Conservation (phyloP, 2,797 vertebrate species). For the Falco cherrug region DNA sequence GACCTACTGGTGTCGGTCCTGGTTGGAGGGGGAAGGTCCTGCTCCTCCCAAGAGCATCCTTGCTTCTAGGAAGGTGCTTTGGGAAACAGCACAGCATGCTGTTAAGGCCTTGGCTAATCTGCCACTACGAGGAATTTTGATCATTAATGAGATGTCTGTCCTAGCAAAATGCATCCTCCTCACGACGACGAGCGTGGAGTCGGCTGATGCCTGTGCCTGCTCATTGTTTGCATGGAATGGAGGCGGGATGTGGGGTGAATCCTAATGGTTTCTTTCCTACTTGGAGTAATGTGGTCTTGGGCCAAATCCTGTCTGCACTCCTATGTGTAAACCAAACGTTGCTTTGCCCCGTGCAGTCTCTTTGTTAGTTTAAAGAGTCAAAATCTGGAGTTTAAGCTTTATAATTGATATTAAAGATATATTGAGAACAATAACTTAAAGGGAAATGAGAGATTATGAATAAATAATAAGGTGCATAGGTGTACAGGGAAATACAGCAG, state of each 20-base stretch:
- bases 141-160: neutral
- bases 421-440: conserved; percentile 20
- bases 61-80: neutral
- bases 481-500: conserved; percentile 38
- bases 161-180: neutral
- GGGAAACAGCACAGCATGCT: fast-evolving
- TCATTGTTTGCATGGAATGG: neutral
- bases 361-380: neutral
- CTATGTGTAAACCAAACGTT: neutral
- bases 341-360: neutral
- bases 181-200: neutral
- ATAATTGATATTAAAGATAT: neutral
- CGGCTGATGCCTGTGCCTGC: neutral
- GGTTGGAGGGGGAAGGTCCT: too few species aligned
- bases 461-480: conserved; percentile 48
- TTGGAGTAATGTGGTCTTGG: neutral
- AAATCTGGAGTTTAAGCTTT: neutral
- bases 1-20: too few species aligned
- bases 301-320: neutral
- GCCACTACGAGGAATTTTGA: neutral
- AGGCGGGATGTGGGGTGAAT: neutral
- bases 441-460: conserved; percentile 41
- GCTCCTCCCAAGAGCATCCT: neutral
- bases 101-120: neutral
- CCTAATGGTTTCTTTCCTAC: neutral